phyloP scores from a whole-genome alignment of 2,113 vertebrate genomes.

The Podiceps cristatus region DNA sequence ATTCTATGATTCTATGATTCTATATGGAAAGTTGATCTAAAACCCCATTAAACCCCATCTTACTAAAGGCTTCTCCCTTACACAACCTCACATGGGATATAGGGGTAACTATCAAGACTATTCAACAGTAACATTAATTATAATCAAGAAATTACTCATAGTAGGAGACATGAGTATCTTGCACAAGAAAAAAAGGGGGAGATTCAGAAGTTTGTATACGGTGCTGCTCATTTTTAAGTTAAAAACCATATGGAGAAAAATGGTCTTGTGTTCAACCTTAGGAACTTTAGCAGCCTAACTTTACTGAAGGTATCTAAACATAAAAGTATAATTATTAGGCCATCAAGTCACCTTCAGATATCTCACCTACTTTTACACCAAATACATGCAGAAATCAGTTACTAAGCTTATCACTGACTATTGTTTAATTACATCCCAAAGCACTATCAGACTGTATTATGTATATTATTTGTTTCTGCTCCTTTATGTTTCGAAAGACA shows the following conservation, averaged over 20 bases:
- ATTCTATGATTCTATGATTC: too few relatives aligned
- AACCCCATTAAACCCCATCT: not conserved
- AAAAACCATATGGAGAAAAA: not conserved
- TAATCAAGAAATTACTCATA: not conserved
- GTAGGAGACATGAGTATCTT: not conserved
- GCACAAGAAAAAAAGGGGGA: not conserved
- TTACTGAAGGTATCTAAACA: not conserved
- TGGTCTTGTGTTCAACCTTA: not conserved
- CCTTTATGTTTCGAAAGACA: not conserved
- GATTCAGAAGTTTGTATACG: not conserved
- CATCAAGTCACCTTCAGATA: not conserved
- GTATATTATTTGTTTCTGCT: not conserved
- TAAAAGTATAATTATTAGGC: not conserved
- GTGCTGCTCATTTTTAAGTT: not conserved
- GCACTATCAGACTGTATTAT: not conserved
- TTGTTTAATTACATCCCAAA: not conserved
- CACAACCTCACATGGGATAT: too few relatives aligned
- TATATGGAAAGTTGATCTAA: not conserved
- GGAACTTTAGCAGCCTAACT: not conserved
- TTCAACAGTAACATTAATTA: not conserved
- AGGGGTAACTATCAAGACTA: not conserved
- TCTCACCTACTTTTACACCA: not conserved
- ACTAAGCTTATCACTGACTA: not conserved
- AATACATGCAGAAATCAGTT: not conserved
- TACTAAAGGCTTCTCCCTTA: not conserved